These are phyloP conservation scores for Odobenus rosmarus DNA, from an alignment of 2,113 vertebrate genomes.

Conservation along the genomic window DNA sequence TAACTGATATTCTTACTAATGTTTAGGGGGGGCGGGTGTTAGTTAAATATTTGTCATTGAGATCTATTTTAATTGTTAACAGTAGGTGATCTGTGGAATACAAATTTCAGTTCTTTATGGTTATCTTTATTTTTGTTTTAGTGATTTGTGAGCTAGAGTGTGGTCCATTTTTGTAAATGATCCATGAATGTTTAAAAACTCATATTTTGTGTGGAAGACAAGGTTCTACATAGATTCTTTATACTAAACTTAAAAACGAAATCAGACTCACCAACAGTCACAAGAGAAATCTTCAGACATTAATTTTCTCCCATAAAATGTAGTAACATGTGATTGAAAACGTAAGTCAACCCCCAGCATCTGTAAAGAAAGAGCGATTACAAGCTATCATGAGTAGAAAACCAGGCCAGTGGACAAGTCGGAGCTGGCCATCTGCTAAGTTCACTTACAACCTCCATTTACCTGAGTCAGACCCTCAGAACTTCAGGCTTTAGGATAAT, in stretches of 20 bases:
- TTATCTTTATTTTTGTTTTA: neutral
- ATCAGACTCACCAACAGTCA: neutral
- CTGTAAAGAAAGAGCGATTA: neutral
- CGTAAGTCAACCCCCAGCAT: neutral
- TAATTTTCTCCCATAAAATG: conserved; percentile 25
- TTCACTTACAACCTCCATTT: neutral
- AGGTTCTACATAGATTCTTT: neutral
- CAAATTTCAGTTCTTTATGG: neutral
- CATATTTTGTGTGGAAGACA: neutral
- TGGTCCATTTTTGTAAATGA: conserved; percentile 32
- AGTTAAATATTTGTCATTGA: conserved; percentile 33
- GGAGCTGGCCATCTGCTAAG: neutral
- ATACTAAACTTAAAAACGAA: neutral
- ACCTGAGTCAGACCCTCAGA: neutral
- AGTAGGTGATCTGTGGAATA: neutral
- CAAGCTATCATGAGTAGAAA: neutral
- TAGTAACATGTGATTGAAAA: neutral
- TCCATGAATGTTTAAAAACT: neutral
- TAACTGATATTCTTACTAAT: neutral
- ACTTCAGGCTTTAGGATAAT: neutral
- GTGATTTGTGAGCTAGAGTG: neutral
- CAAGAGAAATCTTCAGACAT: neutral
- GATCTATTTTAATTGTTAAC: conserved; percentile 14
- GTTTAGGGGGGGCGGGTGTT: neutral
- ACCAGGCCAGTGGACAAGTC: neutral